These are phyloP conservation scores for Thamnophis sirtalis DNA, from an alignment of 2,113 vertebrate genomes.

Conservation along the genomic window DNA sequence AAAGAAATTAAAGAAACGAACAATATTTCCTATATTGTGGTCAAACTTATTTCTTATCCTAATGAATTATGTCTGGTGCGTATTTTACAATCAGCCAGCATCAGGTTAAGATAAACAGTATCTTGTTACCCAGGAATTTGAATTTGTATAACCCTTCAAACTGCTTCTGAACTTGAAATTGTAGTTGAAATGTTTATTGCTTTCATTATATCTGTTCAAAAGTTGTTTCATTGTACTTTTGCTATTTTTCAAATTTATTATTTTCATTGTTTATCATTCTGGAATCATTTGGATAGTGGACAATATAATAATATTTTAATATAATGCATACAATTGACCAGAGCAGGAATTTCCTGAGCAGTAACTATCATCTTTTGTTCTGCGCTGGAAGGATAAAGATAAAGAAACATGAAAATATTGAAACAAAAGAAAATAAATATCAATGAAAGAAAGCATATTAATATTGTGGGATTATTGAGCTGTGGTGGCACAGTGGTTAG, in stretches of 20 bases:
- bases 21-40: rapidly evolving
- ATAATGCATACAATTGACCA: neutral
- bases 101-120: neutral
- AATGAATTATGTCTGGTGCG: neutral
- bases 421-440: neutral
- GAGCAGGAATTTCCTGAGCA: neutral
- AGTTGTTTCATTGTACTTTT: neutral
- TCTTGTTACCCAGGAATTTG: neutral
- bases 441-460: neutral
- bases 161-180: neutral
- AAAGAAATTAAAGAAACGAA: neutral
- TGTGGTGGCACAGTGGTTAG: too few relatives aligned
- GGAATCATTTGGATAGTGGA: neutral
- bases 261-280: neutral
- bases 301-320: neutral
- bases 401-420: neutral
- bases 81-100: neutral
- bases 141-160: neutral
- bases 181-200: neutral
- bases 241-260: neutral
- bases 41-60: rapidly evolving
- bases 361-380: neutral
- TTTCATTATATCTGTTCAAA: neutral
- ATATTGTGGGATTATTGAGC: neutral
- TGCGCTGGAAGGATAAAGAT: rapidly evolving